phyloP scores from a whole-genome alignment of 2,888 invertebrate species.

The Fissipunctia ypsillon region DNA sequence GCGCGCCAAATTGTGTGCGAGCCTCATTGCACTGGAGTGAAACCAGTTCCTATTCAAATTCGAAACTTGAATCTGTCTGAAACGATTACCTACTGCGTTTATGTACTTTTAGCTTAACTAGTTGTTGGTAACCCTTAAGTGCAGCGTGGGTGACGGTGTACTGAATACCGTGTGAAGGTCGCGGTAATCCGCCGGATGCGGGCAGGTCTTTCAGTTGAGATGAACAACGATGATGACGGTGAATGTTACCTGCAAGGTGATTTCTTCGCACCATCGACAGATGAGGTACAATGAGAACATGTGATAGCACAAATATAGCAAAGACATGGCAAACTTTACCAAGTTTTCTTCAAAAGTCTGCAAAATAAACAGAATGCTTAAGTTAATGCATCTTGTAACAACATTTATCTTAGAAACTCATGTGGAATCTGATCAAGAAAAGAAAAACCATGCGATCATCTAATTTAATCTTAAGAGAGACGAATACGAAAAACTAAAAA shows the following conservation, averaged over 20 bases:
- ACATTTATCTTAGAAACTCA: not conserved
- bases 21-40: no score
- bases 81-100: no score
- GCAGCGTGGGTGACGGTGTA: no score
- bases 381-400: not conserved
- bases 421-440: not conserved
- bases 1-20: no score
- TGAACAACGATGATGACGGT: not conserved
- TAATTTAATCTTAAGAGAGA: not conserved
- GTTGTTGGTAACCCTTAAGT: no score
- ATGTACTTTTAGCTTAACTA: no score
- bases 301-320: constrained; percentile 82
- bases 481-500: not conserved
- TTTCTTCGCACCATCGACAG: constrained; percentile 86
- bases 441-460: not conserved
- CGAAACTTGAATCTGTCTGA: no score
- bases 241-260: constrained; percentile 79
- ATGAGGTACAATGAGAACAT: constrained; percentile 82
- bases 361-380: constrained; percentile 39
- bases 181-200: no score
- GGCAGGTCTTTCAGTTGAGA: not conserved
- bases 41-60: no score
- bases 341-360: constrained; percentile 78
- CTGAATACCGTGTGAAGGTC: not conserved
- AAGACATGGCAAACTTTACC: constrained; percentile 80